Base-by-base conservation (phyloP, 2,888 invertebrate genomes). In the Odontocerum albicorne region DNA sequence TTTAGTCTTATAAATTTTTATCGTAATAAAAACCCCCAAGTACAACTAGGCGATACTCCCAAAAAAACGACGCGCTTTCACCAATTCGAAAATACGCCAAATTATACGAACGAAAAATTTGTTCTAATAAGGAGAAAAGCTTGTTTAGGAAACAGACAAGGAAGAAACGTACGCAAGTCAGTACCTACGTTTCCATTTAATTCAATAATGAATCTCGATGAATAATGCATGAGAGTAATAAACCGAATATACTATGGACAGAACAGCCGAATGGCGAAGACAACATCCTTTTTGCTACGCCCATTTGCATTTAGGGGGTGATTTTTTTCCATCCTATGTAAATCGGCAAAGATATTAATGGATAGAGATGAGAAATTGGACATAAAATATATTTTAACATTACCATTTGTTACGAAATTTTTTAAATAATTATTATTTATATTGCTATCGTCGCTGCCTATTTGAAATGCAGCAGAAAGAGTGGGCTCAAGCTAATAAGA, bases 201-300 rank as follows among this genome's bases (percentile, higher is more conserved):
- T 57, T 57, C 57, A 57, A 53, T 57, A 57, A 57, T 53, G 57
- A 53, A 57, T 52, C 49, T 22, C 40, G 32, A 49, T 57, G 57
- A 57, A 57, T 57, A 44, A 57, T 57, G 46, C 33, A 57, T 53
- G 57, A 57, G 53, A 35, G 49, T 49, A 57, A 57, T 57, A 57
- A 57, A 53, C 53, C 38, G 49, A 53, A 49, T 49, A 53, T 49
- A 32, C 52, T 22, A 45, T 44, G 49, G 49, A 53, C 49, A 47
- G 38, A 44, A 16, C 13, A 20, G 10, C 22, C 21, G 40, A 15
- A 20, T n/a, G 19, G 43, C 43, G 32, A 22, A 36, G 43, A 44
- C 35, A 44, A 20, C 42, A 36, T 36, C 42, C 21, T 43, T 43
- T 36, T 51, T 39, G 12, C 19, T 21, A n/a, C 16, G 17, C 27